Conservation (phyloP, 2,113 vertebrate species). For the Labeo rohita region DNA sequence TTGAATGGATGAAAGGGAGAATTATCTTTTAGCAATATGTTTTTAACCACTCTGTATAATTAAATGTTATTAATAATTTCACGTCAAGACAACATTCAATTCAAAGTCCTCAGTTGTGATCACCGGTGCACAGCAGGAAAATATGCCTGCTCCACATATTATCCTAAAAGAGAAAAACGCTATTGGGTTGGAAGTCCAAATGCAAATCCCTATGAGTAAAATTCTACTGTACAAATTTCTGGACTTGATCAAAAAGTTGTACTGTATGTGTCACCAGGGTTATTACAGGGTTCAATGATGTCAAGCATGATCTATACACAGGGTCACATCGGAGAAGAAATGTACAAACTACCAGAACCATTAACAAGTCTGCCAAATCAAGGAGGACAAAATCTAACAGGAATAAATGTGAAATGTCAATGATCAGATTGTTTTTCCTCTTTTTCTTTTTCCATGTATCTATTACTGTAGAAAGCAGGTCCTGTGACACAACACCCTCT, state of each 20-base stretch:
- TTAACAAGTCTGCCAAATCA: not conserved
- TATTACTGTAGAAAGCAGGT: not conserved
- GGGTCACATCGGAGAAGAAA: constrained; percentile 27
- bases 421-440: not conserved
- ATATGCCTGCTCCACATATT: not conserved
- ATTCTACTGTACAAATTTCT: not conserved
- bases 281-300: constrained; percentile 50
- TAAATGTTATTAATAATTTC: not conserved
- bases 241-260: constrained; percentile 3
- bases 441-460: not conserved
- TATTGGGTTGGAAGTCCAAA: not conserved
- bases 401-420: constrained; percentile 42
- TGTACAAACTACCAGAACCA: constrained; percentile 23
- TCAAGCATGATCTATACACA: constrained; percentile 52
- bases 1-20: not conserved
- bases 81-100: not conserved
- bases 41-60: not conserved
- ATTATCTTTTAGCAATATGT: constrained; percentile 27
- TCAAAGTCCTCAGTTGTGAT: not conserved
- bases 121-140: not conserved
- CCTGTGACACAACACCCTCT: not conserved
- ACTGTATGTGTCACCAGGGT: constrained; percentile 17
- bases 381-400: constrained; percentile 20
- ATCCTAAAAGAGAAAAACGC: not conserved
- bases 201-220: not conserved